Conservation (phyloP, 2,888 invertebrate species). For the Eupeodes latifasciatus region DNA sequence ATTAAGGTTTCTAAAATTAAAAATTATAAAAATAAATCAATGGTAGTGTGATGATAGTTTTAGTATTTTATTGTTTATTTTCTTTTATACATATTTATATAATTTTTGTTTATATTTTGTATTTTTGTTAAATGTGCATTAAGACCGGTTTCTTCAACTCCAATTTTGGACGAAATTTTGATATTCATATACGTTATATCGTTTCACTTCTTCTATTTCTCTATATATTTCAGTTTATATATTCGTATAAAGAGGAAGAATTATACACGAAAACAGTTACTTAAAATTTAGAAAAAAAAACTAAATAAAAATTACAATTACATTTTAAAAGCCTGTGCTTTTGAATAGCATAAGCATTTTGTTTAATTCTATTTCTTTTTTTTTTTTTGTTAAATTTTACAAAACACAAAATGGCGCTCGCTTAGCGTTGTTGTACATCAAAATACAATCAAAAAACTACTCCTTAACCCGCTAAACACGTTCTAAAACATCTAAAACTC, state of each 20-base stretch:
- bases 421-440: constrained; percentile 45
- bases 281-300: constrained; percentile 25
- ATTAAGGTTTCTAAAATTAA: no score
- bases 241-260: constrained; percentile 77
- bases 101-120: not conserved
- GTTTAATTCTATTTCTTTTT: constrained; percentile 22
- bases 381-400: constrained; percentile 4
- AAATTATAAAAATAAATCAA: no score
- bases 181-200: constrained; percentile 82
- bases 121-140: constrained; percentile 56
- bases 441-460: constrained; percentile 18
- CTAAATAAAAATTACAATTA: constrained; percentile 29
- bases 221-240: constrained; percentile 56
- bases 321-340: constrained; percentile 21
- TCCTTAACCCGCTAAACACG: constrained; percentile 37
- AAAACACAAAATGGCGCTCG: constrained; percentile 52
- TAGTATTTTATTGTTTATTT: not conserved
- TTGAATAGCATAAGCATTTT: constrained; percentile 22
- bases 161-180: constrained; percentile 84
- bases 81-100: not conserved
- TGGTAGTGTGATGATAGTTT: constrained; percentile 19
- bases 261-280: constrained; percentile 48
- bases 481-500: constrained; percentile 44
- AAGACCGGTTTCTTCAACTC: constrained; percentile 78
- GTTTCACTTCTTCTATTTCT: constrained; percentile 78